These are phyloP conservation scores for Hetaerina americana DNA, from an alignment of 1,140 invertebrate species.

Conservation along the genomic window DNA sequence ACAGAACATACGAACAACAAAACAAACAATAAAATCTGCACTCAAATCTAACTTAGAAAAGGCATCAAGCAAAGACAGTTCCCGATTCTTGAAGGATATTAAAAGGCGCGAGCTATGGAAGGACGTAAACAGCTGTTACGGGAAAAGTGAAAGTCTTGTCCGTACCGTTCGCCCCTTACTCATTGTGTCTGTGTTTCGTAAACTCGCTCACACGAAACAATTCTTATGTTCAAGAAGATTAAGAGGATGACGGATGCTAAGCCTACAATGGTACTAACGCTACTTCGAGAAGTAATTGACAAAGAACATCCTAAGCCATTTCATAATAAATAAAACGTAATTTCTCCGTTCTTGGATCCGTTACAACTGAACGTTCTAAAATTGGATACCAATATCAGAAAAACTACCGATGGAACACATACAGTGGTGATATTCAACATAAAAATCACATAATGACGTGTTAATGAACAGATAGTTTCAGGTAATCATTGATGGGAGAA, in stretches of 20 bases:
- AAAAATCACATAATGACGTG: neutral
- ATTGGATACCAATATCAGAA: neutral
- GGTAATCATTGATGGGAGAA: neutral
- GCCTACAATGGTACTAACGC: too few relatives aligned
- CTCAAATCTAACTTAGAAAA: neutral
- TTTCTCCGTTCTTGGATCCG: neutral
- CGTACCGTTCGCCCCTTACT: too few relatives aligned
- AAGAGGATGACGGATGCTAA: too few relatives aligned
- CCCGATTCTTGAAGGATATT: too few relatives aligned
- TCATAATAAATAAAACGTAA: neutral
- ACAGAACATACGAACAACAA: neutral
- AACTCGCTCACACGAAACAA: too few relatives aligned
- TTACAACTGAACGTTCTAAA: neutral
- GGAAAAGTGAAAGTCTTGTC: too few relatives aligned
- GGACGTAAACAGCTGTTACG: neutral
- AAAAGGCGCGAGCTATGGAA: neutral
- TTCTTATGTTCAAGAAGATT: too few relatives aligned
- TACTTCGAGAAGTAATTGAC: too few relatives aligned
- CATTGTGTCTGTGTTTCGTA: too few relatives aligned
- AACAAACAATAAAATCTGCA: neutral
- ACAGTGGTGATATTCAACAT: neutral
- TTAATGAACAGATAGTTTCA: neutral
- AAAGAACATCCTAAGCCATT: too few relatives aligned
- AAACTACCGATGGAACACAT: neutral
- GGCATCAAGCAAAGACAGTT: too few relatives aligned